Percentiles rank a stretch among this genome's conserved stretches.
Conservation (phyloP, 2,888 invertebrate genomes). For the Ommatoiulus sabulosus region DNA sequence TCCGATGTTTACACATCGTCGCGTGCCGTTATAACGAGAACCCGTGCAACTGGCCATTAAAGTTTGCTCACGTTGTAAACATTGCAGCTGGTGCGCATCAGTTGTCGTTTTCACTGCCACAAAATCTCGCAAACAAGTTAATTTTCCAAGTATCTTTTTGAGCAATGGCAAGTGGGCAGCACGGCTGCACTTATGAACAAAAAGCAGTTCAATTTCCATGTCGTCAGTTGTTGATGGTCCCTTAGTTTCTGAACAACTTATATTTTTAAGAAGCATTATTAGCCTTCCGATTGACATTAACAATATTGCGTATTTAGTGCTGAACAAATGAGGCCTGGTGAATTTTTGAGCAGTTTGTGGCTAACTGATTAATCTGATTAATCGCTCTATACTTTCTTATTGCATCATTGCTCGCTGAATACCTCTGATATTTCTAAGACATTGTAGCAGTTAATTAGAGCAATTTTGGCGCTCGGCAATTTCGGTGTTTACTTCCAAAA, state of each 20-base stretch:
- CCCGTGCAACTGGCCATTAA: neutral
- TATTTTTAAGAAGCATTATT: too few species aligned
- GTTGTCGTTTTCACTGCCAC: neutral
- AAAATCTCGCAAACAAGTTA: neutral
- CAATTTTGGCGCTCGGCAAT: neutral
- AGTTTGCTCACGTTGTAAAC: neutral
- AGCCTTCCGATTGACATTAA: neutral
- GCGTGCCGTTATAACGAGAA: neutral
- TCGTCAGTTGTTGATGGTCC: too few species aligned
- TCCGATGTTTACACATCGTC: neutral
- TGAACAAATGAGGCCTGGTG: too few species aligned
- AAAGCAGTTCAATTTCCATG: too few species aligned
- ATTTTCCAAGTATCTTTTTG: neutral
- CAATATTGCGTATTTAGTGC: neutral
- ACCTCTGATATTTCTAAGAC: neutral
- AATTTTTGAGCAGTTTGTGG: neutral
- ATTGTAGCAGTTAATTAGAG: neutral
- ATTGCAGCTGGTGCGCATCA: too few species aligned
- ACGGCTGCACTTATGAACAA: too few species aligned
- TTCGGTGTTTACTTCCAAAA: neutral
- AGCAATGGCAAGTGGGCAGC: neutral
- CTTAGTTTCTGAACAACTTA: too few species aligned
- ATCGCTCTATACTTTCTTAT: neutral
- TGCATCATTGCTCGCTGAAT: neutral
- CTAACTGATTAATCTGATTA: neutral